Conservation (phyloP, 2,797 vertebrate species). For the Sebastes umbrosus region DNA sequence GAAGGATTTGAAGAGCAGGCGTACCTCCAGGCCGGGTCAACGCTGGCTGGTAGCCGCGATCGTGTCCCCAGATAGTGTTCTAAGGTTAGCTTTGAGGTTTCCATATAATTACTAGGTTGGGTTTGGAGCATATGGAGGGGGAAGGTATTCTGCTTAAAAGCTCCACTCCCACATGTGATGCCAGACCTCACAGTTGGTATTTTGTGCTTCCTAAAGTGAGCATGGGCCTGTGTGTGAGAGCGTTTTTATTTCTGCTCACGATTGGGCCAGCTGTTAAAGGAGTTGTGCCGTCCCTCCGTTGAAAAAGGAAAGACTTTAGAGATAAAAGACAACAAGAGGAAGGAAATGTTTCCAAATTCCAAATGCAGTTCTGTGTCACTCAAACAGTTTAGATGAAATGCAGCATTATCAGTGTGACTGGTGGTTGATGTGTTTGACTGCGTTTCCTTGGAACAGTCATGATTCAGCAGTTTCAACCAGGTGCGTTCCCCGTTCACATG, state of each 20-base stretch:
- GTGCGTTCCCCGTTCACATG: no score
- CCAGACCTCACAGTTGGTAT: constrained; percentile 54
- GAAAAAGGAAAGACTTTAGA: not conserved
- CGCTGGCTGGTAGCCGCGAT: constrained; percentile 32
- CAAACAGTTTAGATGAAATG: not conserved
- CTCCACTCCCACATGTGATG: constrained; percentile 51
- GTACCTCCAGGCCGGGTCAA: constrained; percentile 35
- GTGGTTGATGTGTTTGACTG: not conserved
- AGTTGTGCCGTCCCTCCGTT: not conserved
- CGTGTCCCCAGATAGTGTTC: constrained; percentile 39
- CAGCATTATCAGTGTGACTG: not conserved
- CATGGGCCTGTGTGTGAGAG: not conserved
- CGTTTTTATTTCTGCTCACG: constrained; percentile 6
- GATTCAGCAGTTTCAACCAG: not conserved
- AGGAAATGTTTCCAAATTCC: not conserved
- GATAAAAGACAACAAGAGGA: not conserved
- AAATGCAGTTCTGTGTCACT: not conserved
- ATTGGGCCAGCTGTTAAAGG: constrained; percentile 2
- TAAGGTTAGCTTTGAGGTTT: constrained; percentile 70
- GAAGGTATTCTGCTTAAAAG: constrained; percentile 55
- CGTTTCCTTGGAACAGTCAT: not conserved
- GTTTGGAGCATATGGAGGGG: constrained; percentile 46
- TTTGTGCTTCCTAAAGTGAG: constrained; percentile 40
- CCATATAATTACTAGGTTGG: constrained; percentile 56
- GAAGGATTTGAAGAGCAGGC: constrained; percentile 19